Percentiles rank a stretch among this genome's conserved stretches.
Evolutionary conservation across 2,888 invertebrate genomes (phyloP).

Genomic region (Noctua janthina): DNA sequence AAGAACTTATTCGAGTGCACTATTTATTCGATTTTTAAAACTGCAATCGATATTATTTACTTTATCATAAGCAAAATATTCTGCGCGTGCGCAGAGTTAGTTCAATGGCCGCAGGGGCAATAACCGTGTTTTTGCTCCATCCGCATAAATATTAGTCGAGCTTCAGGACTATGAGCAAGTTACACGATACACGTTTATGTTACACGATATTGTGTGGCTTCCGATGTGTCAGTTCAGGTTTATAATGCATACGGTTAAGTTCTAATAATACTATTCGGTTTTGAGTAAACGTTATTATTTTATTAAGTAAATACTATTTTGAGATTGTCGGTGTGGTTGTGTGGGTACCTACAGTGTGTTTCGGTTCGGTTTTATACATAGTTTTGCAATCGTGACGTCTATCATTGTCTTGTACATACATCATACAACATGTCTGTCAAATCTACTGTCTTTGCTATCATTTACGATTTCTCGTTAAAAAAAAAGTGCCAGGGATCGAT

Average conservation of each 20-base stretch:
- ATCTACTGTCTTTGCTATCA: background rate
- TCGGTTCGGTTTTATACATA: background rate
- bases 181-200: no score
- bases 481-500: no score
- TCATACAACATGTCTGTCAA: background rate
- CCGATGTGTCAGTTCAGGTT: background rate
- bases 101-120: conserved; percentile 12
- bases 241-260: background rate
- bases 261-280: background rate
- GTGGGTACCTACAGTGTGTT: background rate
- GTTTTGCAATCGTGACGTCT: background rate
- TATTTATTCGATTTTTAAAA: background rate
- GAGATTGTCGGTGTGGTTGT: background rate
- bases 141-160: background rate
- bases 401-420: background rate
- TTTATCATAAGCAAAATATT: background rate
- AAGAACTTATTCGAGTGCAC: background rate
- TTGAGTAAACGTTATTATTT: background rate
- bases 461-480: background rate
- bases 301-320: no score
- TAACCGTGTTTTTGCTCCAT: background rate
- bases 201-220: background rate
- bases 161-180: background rate
- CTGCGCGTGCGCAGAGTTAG: background rate
- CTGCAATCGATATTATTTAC: background rate